A percentile compares a stretch with the other conserved stretches of the same genome.
phyloP scores from a whole-genome alignment of 2,888 invertebrate genomes.

The Morpho achilles region DNA sequence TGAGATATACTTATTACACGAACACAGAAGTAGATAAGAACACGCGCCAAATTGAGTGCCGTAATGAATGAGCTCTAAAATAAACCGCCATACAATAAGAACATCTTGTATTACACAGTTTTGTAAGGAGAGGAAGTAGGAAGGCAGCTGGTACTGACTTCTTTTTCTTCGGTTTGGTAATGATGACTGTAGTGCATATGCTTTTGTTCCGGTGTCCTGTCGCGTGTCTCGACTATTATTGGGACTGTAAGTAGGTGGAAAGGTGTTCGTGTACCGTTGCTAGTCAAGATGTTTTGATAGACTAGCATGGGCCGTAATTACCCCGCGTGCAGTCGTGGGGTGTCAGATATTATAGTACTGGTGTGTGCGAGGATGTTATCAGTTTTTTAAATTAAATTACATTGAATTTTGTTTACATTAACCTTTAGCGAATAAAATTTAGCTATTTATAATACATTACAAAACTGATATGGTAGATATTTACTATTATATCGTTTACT shows the following conservation, averaged over 20 bases:
- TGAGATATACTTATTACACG: slow-evolving; percentile 32
- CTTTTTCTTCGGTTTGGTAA: slow-evolving; percentile 64
- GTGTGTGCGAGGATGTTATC: slow-evolving; percentile 1
- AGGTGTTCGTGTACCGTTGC: slow-evolving; percentile 69
- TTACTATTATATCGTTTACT: too few relatives aligned
- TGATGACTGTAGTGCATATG: slow-evolving; percentile 72
- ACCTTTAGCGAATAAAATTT: too few relatives aligned
- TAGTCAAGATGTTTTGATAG: slow-evolving; percentile 68
- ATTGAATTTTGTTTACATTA: background rate
- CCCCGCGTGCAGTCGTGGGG: slow-evolving; percentile 8
- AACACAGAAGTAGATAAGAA: slow-evolving; percentile 62
- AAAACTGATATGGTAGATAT: too few relatives aligned
- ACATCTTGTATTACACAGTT: slow-evolving; percentile 73
- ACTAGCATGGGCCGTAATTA: slow-evolving; percentile 21
- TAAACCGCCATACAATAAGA: slow-evolving; percentile 57
- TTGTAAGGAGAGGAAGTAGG: slow-evolving; percentile 74
- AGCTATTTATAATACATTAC: too few relatives aligned
- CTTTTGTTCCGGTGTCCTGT: slow-evolving; percentile 68
- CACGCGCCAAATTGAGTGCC: slow-evolving; percentile 73
- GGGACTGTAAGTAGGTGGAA: slow-evolving; percentile 65
- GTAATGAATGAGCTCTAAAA: slow-evolving; percentile 73
- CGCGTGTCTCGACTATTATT: slow-evolving; percentile 67
- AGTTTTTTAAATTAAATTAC: background rate
- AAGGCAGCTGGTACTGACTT: slow-evolving; percentile 70
- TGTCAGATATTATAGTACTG: slow-evolving; percentile 7